Percentiles rank a stretch among this genome's conserved stretches.
phyloP scores from a whole-genome alignment of 2,797 vertebrate species.

The Notolabrus celidotus region DNA sequence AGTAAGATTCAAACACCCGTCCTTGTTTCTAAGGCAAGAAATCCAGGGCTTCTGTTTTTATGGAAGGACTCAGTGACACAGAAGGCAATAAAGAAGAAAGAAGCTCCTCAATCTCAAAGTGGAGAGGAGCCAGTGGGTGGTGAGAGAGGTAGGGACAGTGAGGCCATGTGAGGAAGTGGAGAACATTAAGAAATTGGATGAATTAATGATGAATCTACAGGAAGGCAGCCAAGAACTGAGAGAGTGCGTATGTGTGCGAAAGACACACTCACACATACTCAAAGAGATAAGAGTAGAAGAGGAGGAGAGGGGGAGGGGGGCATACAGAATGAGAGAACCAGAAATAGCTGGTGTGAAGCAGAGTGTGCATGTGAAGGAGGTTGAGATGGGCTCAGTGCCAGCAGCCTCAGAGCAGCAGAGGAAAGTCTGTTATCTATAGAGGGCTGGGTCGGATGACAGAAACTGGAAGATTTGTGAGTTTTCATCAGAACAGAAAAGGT shows the following conservation, averaged over 20 bases:
- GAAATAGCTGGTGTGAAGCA: conserved; percentile 52
- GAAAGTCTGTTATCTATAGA: conserved; percentile 2
- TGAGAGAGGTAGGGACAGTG: conserved; percentile 58
- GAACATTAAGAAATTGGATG: conserved; percentile 79
- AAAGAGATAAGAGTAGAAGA: conserved; percentile 25
- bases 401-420: conserved; percentile 10
- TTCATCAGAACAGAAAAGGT: background rate
- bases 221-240: conserved; percentile 56
- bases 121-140: conserved; percentile 71
- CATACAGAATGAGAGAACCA: conserved; percentile 37
- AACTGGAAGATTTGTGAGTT: background rate
- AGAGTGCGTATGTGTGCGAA: conserved; percentile 10
- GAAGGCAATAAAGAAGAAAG: conserved; percentile 65
- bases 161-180: conserved; percentile 64
- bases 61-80: conserved; percentile 50
- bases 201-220: conserved; percentile 79
- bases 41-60: conserved; percentile 46
- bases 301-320: background rate
- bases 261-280: conserved; percentile 2
- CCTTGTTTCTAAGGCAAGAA: conserved; percentile 21
- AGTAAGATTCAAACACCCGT: conserved; percentile 4
- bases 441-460: background rate
- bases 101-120: conserved; percentile 64
- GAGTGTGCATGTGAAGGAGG: conserved; percentile 37
- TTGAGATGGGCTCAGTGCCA: conserved; percentile 31